These are phyloP conservation scores for Halictus quadricinctus DNA, from an alignment of 2,888 invertebrate genomes.

Conservation along the genomic window DNA sequence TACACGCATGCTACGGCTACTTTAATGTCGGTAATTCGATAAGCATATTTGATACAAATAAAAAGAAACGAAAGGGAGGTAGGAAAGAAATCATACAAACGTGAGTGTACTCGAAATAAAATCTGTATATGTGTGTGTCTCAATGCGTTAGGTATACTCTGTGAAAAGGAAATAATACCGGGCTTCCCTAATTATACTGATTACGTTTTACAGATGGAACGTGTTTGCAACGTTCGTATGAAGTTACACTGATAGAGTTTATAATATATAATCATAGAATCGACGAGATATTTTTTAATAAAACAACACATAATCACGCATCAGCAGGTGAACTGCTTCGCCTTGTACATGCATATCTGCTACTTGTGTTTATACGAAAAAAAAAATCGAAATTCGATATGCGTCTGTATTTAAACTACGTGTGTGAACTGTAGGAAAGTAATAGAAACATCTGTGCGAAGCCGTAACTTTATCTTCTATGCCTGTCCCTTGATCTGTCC, in stretches of 20 bases:
- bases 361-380: conserved; percentile 13
- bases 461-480: conserved; percentile 80
- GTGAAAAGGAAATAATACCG: conserved; percentile 16
- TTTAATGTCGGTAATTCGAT: conserved; percentile 49
- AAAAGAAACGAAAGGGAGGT: conserved; percentile 31
- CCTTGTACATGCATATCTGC: conserved; percentile 2
- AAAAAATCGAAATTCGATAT: conserved; percentile 43
- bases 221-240: conserved; percentile 15
- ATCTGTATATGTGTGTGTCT: conserved; percentile 13
- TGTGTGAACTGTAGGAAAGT: conserved; percentile 60
- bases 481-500: conserved; percentile 80
- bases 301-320: conserved; percentile 22
- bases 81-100: conserved; percentile 60
- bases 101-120: conserved; percentile 40
- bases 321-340: conserved; percentile 19
- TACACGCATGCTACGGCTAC: conserved; percentile 76
- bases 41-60: conserved; percentile 59
- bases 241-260: conserved; percentile 15
- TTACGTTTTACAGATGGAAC: conserved; percentile 29
- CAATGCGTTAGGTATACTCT: conserved; percentile 24
- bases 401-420: conserved; percentile 48
- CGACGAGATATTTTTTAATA: conserved; percentile 29
- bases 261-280: conserved; percentile 29
- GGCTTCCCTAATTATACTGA: conserved; percentile 15
- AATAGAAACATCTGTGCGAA: conserved; percentile 70